phyloP scores from a whole-genome alignment of 2,113 vertebrate species.

The Apteryx mantelli region DNA sequence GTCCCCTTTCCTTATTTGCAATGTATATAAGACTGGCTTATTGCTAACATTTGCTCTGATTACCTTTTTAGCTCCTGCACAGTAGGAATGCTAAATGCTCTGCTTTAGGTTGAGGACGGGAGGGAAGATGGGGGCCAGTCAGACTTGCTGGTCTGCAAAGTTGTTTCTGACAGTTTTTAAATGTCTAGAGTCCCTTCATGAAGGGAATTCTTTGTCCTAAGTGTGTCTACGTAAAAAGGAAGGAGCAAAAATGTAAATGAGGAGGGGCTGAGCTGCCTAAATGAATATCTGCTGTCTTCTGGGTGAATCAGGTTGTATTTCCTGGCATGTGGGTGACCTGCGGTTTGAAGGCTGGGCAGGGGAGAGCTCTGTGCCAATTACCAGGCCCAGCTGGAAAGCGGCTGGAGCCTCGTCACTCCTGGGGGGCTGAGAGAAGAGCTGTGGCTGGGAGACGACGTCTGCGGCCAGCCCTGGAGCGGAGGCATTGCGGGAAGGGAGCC shows the following conservation, averaged over 20 bases:
- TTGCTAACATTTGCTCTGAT: not conserved
- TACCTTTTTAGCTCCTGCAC: not conserved
- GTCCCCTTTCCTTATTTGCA: not conserved
- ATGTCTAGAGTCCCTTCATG: not conserved
- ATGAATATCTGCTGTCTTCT: not conserved
- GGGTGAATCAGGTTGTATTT: not conserved
- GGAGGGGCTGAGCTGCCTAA: not conserved
- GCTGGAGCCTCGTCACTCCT: too few species aligned
- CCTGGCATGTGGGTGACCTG: not conserved
- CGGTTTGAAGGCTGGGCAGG: not conserved
- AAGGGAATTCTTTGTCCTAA: not conserved
- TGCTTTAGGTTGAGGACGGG: not conserved
- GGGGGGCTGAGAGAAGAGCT: not conserved
- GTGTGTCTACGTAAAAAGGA: not conserved
- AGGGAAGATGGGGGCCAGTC: not conserved
- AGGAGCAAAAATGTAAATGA: not conserved
- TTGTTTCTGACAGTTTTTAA: not conserved
- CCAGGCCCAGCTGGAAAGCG: too few species aligned
- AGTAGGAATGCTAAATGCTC: too few species aligned
- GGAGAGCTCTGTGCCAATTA: not conserved
- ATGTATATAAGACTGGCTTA: not conserved
- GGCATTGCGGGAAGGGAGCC: too few species aligned
- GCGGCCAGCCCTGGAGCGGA: too few species aligned
- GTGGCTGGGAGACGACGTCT: too few species aligned
- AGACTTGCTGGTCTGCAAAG: not conserved